These are phyloP conservation scores for Balearica regulorum DNA, from an alignment of 2,797 vertebrate genomes.

Conservation along the genomic window DNA sequence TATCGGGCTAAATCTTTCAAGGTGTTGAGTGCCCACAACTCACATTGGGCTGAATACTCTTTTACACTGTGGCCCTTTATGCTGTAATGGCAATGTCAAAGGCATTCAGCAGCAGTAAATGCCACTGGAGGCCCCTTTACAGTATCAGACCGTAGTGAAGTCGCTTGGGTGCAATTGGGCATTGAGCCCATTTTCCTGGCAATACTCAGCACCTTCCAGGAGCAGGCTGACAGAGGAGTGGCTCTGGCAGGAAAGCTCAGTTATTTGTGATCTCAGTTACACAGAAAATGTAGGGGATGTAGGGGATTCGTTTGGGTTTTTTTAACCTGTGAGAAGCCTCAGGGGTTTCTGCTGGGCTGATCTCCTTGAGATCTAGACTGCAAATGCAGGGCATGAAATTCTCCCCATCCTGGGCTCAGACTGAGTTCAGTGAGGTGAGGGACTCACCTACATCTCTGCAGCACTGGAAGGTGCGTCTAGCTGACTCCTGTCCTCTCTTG, in stretches of 20 bases:
- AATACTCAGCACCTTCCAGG: background rate
- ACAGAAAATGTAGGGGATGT: background rate
- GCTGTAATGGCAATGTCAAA: background rate
- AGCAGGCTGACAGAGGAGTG: background rate
- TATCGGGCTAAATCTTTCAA: background rate
- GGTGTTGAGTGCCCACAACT: background rate
- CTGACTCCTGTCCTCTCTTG: background rate
- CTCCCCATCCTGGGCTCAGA: background rate
- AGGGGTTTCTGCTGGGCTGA: background rate
- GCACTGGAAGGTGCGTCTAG: background rate
- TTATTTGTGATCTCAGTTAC: background rate
- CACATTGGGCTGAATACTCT: background rate
- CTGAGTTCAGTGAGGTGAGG: background rate
- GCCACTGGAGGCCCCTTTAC: background rate
- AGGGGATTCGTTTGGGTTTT: background rate
- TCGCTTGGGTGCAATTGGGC: background rate
- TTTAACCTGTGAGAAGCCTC: background rate
- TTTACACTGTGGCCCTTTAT: background rate
- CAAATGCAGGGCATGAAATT: background rate
- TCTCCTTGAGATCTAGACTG: background rate
- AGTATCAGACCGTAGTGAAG: background rate
- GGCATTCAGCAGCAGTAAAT: background rate
- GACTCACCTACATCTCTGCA: background rate
- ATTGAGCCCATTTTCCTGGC: background rate
- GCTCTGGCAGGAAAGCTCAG: background rate